Conservation (phyloP, 2,888 invertebrate genomes). For the Kuschelorhynchus macadamiae region DNA sequence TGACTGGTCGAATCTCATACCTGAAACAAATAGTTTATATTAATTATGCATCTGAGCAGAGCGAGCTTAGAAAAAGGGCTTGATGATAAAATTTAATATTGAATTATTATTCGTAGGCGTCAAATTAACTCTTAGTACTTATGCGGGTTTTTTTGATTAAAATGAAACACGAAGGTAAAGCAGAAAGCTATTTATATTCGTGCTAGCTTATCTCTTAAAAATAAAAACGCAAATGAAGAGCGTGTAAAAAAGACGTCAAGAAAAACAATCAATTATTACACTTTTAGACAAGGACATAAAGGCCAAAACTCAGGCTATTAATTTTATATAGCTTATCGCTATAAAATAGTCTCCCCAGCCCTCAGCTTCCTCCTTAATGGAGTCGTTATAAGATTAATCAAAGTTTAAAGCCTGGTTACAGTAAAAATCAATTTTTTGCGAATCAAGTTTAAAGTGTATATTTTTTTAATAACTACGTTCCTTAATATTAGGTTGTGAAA, state of each 20-base stretch:
- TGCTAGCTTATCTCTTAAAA: slow-evolving; percentile 9
- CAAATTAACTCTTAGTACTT: no score
- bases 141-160: slow-evolving; percentile 12
- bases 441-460: no score
- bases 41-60: no score
- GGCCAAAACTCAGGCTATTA: slow-evolving; percentile 39
- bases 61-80: no score
- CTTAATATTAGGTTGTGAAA: no score
- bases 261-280: slow-evolving; percentile 41
- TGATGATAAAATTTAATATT: no score
- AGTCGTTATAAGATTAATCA: slow-evolving; percentile 47
- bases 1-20: no score
- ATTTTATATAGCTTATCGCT: slow-evolving; percentile 43
- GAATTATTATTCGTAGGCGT: no score
- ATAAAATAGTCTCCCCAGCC: slow-evolving; percentile 35
- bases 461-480: no score
- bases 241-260: slow-evolving; percentile 16
- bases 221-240: slow-evolving; percentile 22
- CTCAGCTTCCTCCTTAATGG: slow-evolving; percentile 41
- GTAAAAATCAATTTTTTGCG: slow-evolving; percentile 14
- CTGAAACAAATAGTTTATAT: no score
- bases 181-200: slow-evolving; percentile 9
- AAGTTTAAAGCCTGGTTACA: slow-evolving; percentile 37
- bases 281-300: slow-evolving; percentile 32
- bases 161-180: slow-evolving; percentile 3